Evolutionary conservation across 2,113 vertebrate genomes (phyloP).

Genomic region (Crotalus tigris): DNA sequence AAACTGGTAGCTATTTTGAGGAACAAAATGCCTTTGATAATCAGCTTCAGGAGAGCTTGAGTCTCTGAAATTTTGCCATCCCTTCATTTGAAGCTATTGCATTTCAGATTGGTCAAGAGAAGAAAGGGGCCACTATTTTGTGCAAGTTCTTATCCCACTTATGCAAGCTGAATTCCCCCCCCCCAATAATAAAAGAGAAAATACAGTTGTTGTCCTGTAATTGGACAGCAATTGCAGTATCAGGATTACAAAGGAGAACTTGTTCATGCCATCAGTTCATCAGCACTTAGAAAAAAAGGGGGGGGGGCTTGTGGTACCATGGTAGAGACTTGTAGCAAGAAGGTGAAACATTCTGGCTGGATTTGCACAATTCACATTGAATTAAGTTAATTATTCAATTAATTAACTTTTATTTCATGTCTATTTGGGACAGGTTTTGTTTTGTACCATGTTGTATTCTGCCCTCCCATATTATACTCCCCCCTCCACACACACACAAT

Average conservation of each 20-base stretch:
- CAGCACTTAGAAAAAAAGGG: neutral
- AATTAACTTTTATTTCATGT: neutral
- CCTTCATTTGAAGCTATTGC: slow-evolving; percentile 53
- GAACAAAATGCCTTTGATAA: slow-evolving; percentile 45
- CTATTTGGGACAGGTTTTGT: neutral
- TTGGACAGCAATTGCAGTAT: neutral
- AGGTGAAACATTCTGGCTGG: neutral
- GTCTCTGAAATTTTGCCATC: slow-evolving; percentile 52
- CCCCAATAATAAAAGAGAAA: neutral
- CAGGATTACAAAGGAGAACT: neutral
- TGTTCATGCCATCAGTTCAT: neutral
- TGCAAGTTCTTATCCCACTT: slow-evolving; percentile 2
- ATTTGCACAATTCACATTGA: neutral
- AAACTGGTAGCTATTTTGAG: slow-evolving; percentile 59
- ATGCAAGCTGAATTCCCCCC: slow-evolving; percentile 31
- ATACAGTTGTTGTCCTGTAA: neutral
- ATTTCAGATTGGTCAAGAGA: slow-evolving; percentile 52
- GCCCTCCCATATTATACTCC: neutral
- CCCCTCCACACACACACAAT: neutral
- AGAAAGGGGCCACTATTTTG: neutral
- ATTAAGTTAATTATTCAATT: neutral
- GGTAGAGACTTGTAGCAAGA: neutral
- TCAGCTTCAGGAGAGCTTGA: slow-evolving; percentile 49
- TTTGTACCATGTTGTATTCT: neutral
- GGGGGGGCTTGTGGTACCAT: neutral